Conservation (phyloP, 2,113 vertebrate genomes). For the Speoplatyrhinus poulsoni region DNA sequence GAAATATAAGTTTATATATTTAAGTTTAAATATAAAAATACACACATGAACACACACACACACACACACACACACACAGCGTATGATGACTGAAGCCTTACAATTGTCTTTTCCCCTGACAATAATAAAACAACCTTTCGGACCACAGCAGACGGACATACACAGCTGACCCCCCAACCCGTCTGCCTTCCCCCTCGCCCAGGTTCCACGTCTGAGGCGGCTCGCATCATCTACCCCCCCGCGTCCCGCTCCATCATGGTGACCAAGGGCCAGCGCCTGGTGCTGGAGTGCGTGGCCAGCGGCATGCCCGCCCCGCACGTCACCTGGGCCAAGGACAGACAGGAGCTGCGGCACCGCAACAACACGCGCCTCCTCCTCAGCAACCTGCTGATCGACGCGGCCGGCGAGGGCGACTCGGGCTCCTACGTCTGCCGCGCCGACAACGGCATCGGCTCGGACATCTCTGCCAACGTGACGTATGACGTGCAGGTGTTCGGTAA, state of each 20-base stretch:
- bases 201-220: constrained; percentile 92
- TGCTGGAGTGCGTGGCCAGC: constrained; percentile 94
- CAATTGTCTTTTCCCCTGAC: neutral
- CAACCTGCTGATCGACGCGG: constrained; percentile 91
- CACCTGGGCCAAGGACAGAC: constrained; percentile 92
- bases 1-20: too few species aligned
- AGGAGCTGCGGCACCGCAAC: constrained; percentile 81
- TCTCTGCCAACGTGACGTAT: constrained; percentile 84
- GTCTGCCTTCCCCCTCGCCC: neutral
- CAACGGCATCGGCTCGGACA: constrained; percentile 82
- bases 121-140: neutral
- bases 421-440: constrained; percentile 88
- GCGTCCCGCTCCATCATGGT: constrained; percentile 94
- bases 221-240: constrained; percentile 91
- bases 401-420: constrained; percentile 88
- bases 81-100: too few species aligned
- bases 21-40: neutral
- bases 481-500: constrained; percentile 94
- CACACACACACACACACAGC: neutral
- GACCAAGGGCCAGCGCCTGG: constrained; percentile 93
- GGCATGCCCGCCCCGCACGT: constrained; percentile 90
- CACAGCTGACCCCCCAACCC: neutral
- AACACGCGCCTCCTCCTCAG: constrained; percentile 93
- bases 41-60: neutral
- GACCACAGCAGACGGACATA: neutral